Conservation (phyloP, 2,888 invertebrate species). For the Mythimna impura region DNA sequence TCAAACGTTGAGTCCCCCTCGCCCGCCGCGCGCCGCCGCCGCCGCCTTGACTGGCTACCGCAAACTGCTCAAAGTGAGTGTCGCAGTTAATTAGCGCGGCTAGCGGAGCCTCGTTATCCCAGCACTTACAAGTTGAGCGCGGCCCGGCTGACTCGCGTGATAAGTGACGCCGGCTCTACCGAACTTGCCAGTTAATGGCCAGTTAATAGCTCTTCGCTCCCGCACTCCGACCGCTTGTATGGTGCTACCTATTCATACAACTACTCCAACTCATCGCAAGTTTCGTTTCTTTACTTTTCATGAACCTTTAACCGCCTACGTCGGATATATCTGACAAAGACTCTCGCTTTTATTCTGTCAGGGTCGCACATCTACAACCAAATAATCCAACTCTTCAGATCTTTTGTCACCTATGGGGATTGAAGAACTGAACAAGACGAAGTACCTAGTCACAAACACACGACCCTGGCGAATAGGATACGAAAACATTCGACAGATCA, state of each 20-base stretch:
- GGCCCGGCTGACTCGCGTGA: conserved; percentile 7
- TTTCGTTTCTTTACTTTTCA: background rate
- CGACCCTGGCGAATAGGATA: too few species aligned
- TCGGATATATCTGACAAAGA: too few species aligned
- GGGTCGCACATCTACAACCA: too few species aligned
- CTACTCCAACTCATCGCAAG: too few species aligned
- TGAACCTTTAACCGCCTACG: too few species aligned
- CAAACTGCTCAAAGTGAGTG: conserved; percentile 7
- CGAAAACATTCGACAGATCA: too few species aligned
- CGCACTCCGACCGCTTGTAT: background rate
- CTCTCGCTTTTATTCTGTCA: too few species aligned
- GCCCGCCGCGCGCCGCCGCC: background rate
- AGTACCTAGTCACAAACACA: too few species aligned
- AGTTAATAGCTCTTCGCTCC: background rate
- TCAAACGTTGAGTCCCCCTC: too few species aligned
- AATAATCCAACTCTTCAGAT: too few species aligned
- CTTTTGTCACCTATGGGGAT: too few species aligned
- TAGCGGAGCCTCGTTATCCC: conserved; percentile 20
- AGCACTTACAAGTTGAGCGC: conserved; percentile 23
- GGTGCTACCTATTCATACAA: background rate
- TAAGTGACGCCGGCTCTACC: conserved; percentile 1
- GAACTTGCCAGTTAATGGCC: conserved; percentile 8
- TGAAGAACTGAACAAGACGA: too few species aligned
- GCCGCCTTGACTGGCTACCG: background rate
- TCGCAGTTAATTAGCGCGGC: conserved; percentile 19